phyloP scores from a whole-genome alignment of 2,113 vertebrate genomes.

The Montifringilla adamsi region DNA sequence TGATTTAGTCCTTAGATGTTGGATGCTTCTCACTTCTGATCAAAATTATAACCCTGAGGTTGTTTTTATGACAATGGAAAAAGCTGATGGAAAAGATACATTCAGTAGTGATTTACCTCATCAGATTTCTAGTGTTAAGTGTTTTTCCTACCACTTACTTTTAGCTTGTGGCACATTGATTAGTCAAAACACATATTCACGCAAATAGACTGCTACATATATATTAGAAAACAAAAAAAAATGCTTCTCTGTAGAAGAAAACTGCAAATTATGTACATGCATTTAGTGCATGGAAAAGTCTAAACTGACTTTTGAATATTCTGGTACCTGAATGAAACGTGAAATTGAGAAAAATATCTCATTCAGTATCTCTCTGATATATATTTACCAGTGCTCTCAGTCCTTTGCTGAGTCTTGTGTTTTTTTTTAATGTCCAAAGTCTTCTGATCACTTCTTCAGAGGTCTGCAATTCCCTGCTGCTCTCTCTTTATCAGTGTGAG shows the following conservation, averaged over 20 bases:
- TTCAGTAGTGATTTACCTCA: not conserved
- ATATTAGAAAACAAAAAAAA: not conserved
- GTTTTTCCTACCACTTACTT: not conserved
- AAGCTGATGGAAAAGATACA: not conserved
- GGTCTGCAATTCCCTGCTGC: not conserved
- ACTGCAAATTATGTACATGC: rapidly evolving
- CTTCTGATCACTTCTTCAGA: not conserved
- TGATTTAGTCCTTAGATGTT: not conserved
- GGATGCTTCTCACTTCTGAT: not conserved
- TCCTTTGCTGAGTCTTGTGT: not conserved
- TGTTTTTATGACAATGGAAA: not conserved
- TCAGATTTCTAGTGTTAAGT: not conserved
- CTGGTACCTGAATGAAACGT: not conserved
- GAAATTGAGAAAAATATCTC: not conserved
- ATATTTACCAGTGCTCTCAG: not conserved
- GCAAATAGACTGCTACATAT: not conserved
- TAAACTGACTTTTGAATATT: not conserved
- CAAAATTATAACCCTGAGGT: not conserved
- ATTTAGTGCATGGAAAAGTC: not conserved
- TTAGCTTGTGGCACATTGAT: not conserved
- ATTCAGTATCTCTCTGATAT: not conserved
- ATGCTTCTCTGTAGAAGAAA: not conserved
- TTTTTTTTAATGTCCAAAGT: not conserved
- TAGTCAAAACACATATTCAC: not conserved
- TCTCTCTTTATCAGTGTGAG: not conserved